Percentiles rank a stretch among this genome's conserved stretches.
These are phyloP conservation scores for Antennarius maculatus DNA, from an alignment of 2,797 vertebrate genomes.

Conservation along the genomic window DNA sequence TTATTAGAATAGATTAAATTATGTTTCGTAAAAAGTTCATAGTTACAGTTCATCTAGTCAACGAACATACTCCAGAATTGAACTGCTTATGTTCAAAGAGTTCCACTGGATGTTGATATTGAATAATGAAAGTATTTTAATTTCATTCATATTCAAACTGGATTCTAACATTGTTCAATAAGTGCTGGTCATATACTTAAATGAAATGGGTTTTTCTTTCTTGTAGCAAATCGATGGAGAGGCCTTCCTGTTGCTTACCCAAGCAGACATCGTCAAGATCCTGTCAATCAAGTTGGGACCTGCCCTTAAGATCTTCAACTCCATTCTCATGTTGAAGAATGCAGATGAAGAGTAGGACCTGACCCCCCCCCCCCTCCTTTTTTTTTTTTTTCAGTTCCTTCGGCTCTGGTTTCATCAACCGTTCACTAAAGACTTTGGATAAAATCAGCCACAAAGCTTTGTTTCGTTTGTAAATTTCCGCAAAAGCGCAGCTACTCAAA, in stretches of 20 bases:
- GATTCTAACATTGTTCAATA: not conserved
- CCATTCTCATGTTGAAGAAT: constrained; percentile 86
- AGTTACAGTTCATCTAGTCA: no score
- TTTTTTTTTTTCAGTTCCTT: not conserved
- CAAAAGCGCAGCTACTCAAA: constrained; percentile 14
- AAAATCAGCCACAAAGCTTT: constrained; percentile 19
- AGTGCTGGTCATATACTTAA: not conserved
- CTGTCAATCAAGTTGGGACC: constrained; percentile 86
- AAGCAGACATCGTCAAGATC: constrained; percentile 87
- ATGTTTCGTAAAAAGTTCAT: no score
- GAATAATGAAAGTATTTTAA: not conserved
- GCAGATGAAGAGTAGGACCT: constrained; percentile 80
- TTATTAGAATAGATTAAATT: no score
- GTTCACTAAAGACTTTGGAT: constrained; percentile 30
- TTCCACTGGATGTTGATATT: not conserved
- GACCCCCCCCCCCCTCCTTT: not conserved
- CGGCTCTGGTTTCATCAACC: constrained; percentile 14
- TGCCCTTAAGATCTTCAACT: constrained; percentile 86
- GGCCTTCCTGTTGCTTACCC: constrained; percentile 85
- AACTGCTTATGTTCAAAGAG: not conserved
- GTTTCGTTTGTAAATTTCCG: constrained; percentile 25
- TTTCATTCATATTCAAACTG: no score
- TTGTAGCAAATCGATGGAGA: constrained; percentile 85
- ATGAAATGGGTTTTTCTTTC: not conserved
- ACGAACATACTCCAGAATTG: no score